A percentile compares a stretch with the other conserved stretches of the same genome.
phyloP scores from a whole-genome alignment of 1,140 invertebrate genomes.

The Ceratina japonica region DNA sequence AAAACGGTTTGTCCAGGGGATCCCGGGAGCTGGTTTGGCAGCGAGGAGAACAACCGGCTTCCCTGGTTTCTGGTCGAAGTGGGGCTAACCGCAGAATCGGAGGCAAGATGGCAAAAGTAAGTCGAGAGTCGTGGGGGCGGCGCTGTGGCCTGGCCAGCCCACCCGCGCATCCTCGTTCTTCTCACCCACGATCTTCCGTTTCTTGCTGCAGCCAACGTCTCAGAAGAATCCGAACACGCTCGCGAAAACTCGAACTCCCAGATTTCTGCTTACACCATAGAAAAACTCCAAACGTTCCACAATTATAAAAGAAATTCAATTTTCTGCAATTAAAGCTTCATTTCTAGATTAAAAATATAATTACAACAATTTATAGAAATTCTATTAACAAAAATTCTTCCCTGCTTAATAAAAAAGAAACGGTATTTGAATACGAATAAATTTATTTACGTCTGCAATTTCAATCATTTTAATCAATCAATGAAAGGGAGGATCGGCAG shows the following conservation, averaged over 20 bases:
- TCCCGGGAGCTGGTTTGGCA: slow-evolving; percentile 35
- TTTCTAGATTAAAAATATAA: too few relatives aligned
- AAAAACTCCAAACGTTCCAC: too few relatives aligned
- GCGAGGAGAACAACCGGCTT: slow-evolving; percentile 69
- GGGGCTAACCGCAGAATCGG: slow-evolving; percentile 76
- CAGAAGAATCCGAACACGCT: slow-evolving; percentile 51
- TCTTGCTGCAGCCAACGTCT: slow-evolving; percentile 50
- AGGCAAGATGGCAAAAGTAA: slow-evolving; percentile 78
- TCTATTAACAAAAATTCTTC: too few relatives aligned
- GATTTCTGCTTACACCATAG: neutral
- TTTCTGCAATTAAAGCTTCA: too few relatives aligned
- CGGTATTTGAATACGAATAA: too few relatives aligned
- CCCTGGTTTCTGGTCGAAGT: slow-evolving; percentile 72
- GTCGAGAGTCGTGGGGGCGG: slow-evolving; percentile 75
- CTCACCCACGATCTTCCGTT: slow-evolving; percentile 42
- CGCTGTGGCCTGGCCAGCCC: slow-evolving; percentile 75
- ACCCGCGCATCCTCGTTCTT: slow-evolving; percentile 74
- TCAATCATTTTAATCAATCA: too few relatives aligned
- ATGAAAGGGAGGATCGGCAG: too few relatives aligned
- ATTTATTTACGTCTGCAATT: too few relatives aligned
- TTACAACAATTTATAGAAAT: too few relatives aligned
- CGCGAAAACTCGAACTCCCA: slow-evolving; percentile 61
- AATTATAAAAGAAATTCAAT: too few relatives aligned
- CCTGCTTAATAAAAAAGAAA: too few relatives aligned
- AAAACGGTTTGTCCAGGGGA: neutral